Conservation (phyloP, 2,797 vertebrate genomes). For the Phylloscopus collybita region DNA sequence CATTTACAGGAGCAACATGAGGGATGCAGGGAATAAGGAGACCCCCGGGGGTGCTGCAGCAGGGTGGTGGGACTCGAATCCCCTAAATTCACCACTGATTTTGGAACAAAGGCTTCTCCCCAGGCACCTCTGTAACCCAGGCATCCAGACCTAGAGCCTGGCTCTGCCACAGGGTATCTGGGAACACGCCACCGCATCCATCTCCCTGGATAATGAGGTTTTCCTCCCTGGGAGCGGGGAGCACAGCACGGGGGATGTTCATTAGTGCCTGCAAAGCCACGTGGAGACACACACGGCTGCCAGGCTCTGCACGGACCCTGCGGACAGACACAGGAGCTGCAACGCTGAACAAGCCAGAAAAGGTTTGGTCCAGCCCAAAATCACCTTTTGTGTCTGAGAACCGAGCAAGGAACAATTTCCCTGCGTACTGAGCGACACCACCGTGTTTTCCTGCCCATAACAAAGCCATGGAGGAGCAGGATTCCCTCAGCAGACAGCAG, state of each 20-base stretch:
- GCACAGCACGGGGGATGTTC: background rate
- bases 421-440: rapidly evolving
- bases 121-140: background rate
- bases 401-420: background rate
- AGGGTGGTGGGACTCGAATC: background rate
- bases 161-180: background rate
- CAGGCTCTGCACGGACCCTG: background rate
- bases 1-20: background rate
- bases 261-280: background rate
- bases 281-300: background rate
- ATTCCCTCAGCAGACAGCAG: background rate
- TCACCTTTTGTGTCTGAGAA: background rate
- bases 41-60: background rate
- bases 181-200: background rate
- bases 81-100: background rate
- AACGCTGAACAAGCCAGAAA: background rate
- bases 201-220: background rate
- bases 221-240: background rate
- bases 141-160: background rate
- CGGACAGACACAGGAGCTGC: background rate
- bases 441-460: rapidly evolving
- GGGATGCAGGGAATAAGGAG: background rate
- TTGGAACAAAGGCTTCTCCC: background rate
- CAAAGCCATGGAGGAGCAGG: background rate
- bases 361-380: background rate